Evolutionary conservation across 23 tunicate genomes (phyloP), one percentile per base, ranked within the genome.

Genomic region (Oikopleura vanhoeffeni): DNA sequence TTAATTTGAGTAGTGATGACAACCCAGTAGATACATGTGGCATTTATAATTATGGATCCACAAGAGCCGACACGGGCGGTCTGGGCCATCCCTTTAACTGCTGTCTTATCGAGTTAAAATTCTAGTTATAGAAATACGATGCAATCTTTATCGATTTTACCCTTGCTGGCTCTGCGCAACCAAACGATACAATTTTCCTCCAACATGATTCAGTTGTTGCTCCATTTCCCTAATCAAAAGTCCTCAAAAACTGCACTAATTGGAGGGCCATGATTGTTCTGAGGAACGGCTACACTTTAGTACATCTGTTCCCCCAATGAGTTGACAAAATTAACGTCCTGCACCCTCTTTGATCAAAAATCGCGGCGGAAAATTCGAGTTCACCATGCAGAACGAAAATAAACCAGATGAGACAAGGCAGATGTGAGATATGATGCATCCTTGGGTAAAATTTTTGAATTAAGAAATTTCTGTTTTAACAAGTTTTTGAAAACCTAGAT

Each of bases 211-310:
- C 36, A 71, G 79, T 2, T 2, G 3, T 13, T 33, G 36, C 2
- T 38, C 79, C 36, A n/a, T n/a, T n/a, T 71, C 32, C 32, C 34
- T 2, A 2, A 71, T 71, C 35, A 71, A 30, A 2, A 71, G 32
- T 71, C 79, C 36, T 32, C n/a, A n/a, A 71, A 71, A 32, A 71
- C 35, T 33, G 79, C 79, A 18, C 27, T 38, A 32, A 71, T 71
- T 18, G 79, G 79, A 18, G 79, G 79, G 4, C 79, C 79, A 38
- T 71, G 79, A 71, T 71, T 71, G n/a, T 32, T 71, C 79, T 2
- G 79, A 71, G 3, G 35, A 2, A n/a, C n/a, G 4, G 79, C 79
- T 2, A 71, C 79, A 13, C 4, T n/a, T 3, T 38, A 71, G 38
- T 2, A 71, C 79, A 13, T 3, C 2, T n/a, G n/a, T 2, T 71